Conservation (phyloP, 2,888 invertebrate species). For the Syrista parreyssii region DNA sequence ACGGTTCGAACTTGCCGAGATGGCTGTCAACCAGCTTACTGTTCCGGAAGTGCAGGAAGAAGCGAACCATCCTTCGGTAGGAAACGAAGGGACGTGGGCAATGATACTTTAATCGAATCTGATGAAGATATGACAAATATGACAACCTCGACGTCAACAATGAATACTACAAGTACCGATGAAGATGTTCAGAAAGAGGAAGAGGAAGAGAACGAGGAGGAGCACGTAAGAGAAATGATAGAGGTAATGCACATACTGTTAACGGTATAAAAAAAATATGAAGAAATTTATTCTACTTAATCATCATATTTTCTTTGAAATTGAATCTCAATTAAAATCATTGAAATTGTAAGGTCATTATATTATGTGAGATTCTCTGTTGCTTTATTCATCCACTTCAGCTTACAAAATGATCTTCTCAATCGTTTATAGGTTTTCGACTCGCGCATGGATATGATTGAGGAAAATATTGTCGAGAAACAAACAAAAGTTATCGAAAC, state of each 20-base stretch:
- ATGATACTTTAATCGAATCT: constrained; percentile 51
- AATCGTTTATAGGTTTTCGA: constrained; percentile 78
- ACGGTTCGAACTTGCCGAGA: constrained; percentile 90
- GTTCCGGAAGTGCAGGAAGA: constrained; percentile 80
- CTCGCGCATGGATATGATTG: constrained; percentile 70
- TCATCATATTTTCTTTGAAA: too few species aligned
- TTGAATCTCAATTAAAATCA: background rate
- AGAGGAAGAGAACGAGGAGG: constrained; percentile 71
- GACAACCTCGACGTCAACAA: constrained; percentile 41
- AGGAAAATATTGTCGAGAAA: constrained; percentile 53
- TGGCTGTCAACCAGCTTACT: constrained; percentile 91
- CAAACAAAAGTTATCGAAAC: constrained; percentile 74
- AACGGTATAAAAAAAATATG: background rate
- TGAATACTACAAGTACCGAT: constrained; percentile 65
- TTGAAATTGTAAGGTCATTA: background rate
- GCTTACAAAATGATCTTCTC: background rate
- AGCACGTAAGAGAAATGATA: constrained; percentile 90
- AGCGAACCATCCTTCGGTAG: constrained; percentile 86
- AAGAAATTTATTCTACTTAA: too few species aligned
- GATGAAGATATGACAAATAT: constrained; percentile 30
- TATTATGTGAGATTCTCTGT: background rate
- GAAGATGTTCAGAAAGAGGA: constrained; percentile 68
- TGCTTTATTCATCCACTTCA: background rate
- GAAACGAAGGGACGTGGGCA: constrained; percentile 71
- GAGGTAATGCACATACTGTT: constrained; percentile 70